Evolutionary conservation across 2,888 invertebrate genomes (phyloP), one percentile per base, ranked within the genome.

Genomic region (Hypomecis atomaria): DNA sequence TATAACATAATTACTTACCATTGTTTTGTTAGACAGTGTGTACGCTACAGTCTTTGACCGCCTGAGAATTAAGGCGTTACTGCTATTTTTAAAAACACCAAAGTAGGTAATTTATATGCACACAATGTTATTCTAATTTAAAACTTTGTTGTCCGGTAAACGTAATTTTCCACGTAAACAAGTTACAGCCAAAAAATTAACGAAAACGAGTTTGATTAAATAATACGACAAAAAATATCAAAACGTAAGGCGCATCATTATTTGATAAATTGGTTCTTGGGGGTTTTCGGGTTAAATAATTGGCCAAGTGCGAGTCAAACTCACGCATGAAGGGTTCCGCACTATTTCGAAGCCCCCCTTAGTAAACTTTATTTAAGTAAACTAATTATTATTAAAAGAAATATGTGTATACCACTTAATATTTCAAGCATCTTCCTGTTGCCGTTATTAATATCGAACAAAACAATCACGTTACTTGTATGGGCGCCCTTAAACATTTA

Each of bases 161-260:
- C 36, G 71, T 72, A 71, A 64, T 75, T 78, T 78, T 74, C 76
- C 78, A 69, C 34, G 56, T 69, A 64, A 70, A 69, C 66, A 68
- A 60, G 11, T 10, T 40, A 6, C 36, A 11, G 37, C 13, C 1
- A 40, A 62, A 36, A n/a, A 65, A 58, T 65, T 67, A 63, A 58
- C 45, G 34, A 49, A 50, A 52, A 59, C 54, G 11, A 44, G 62
- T 53, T 58, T 13, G 5, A 11, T 48, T 23, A 10, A 5, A 40
- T 52, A n/a, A 23, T 40, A 40, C 40, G 13, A 52, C 40, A 40
- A 23, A 52, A 10, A 52, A 6, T 40, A 33, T 45, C 37, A 8
- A 11, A 11, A 8, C 49, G 6, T 55, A 38, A 44, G 44, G 40
- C 10, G 40, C 10, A 23, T 10, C 6, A 49, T 11, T 49, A 34